A percentile compares a stretch with the other conserved stretches of the same genome.
Conservation (phyloP, 2,797 vertebrate genomes). For the Lithobates pipiens region DNA sequence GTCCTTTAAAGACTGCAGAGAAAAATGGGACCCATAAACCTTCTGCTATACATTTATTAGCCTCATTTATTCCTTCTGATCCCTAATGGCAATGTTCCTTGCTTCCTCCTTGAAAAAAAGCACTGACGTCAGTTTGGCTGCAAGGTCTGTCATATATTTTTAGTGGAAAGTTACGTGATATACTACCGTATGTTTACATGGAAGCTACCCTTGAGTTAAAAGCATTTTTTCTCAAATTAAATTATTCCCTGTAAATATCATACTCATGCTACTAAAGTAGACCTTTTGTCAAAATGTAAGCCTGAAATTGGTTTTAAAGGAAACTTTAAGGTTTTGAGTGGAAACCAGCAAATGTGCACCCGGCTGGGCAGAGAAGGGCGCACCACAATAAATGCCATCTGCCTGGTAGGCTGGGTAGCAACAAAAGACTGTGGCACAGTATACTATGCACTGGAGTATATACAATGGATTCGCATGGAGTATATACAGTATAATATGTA, state of each 20-base stretch:
- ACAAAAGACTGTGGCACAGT: too few relatives aligned
- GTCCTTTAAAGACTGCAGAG: not conserved
- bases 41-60: conserved; percentile 32
- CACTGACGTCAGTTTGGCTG: conserved; percentile 29
- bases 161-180: conserved; percentile 30
- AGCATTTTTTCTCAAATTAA: conserved; percentile 27
- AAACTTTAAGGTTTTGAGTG: too few relatives aligned
- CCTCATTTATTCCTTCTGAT: conserved; percentile 22
- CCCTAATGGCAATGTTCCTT: conserved; percentile 41
- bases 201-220: conserved; percentile 32
- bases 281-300: conserved; percentile 7
- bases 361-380: too few relatives aligned
- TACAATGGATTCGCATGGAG: too few relatives aligned
- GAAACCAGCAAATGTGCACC: too few relatives aligned
- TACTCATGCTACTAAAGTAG: not conserved
- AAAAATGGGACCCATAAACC: conserved; percentile 18
- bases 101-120: conserved; percentile 26
- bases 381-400: too few relatives aligned
- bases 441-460: too few relatives aligned
- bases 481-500: too few relatives aligned
- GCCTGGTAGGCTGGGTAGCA: too few relatives aligned
- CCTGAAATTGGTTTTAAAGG: too few relatives aligned
- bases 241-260: conserved; percentile 13
- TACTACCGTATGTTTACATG: conserved; percentile 27
- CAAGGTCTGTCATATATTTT: conserved; percentile 49